Evolutionary conservation across 2,797 vertebrate genomes (phyloP), one percentile per base, ranked within the genome.

Genomic region (Ptychadena robeensis): DNA sequence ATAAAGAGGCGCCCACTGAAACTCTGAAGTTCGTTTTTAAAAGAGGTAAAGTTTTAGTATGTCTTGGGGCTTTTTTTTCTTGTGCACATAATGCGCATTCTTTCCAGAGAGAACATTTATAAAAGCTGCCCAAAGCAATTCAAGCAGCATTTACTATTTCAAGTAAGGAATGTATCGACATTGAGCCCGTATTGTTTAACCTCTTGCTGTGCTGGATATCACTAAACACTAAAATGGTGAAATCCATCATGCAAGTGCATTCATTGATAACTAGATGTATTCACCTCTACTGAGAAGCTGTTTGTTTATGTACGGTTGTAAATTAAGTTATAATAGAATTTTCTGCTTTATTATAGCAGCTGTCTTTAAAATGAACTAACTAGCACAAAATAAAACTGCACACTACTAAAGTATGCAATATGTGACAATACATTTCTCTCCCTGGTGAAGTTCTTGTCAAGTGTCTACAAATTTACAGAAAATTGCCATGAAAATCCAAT

Each of bases 401-500:
- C 44, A 66, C 64, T 22, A 57, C 65, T 69, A 8, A 70, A 61
- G 10, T 37, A 70, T 30, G 14, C 53, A 35, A 44, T 30, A 70
- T 69, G 31, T 70, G 59, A 18, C 37, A 70, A 70, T 68, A 68
- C n/a, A 77, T 61, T 70, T 77, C 44, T 74, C 48, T 74, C 48
- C 64, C 61, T 82, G 12, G 4, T 76, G 44, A 69, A 14, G 10
- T 48, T 38, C 63, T 79, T 44, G 72, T 82, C 38, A 14, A n/a
- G 40, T 34, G 34, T 57, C 65, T 79, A 69, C 65, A 77, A 77
- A 68, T 69, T 31, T 37, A 69, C 76, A 27, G 25, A 59, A 79
- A 79, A 69, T 68, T 69, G 76, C 40, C 64, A 79, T 53, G 76
- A 68, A 68, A 79, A 68, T 67, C 64, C 65, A 79, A 68, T 68